Base-by-base conservation (phyloP, 1,140 invertebrate genomes). In the Proales similis region DNA sequence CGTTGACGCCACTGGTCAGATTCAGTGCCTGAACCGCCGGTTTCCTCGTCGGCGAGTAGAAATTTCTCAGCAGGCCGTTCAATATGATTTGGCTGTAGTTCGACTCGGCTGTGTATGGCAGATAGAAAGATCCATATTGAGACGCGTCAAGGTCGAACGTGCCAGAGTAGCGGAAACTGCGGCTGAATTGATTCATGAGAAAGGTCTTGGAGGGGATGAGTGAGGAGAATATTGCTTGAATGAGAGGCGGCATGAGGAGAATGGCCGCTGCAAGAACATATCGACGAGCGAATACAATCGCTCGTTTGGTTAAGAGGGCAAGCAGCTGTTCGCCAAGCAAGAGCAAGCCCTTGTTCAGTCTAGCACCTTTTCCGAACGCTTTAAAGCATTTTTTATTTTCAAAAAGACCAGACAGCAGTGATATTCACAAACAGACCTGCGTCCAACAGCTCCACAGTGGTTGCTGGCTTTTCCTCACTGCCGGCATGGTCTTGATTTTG, bases 101-200 rank as follows among this genome's bases (percentile, higher is more conserved):
- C 9, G 7, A 7, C n/a, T 42, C 45, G n/a, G 33, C 32, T 11
- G 45, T 57, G 20, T 57, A 57, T 4, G 27, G 26, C 24, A 57
- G 29, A 22, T 42, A 42, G 32, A 57, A 57, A 22, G 39, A 29
- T 3, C 51, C 51, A 26, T 57, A 57, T 22, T 57, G 39, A 42
- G 17, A 22, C 11, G 45, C 30, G 19, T 42, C 17, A n/a, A 57
- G 36, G 4, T 57, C 45, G 2, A 42, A 4, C 30, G 12, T 26
- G n/a, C 51, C 51, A 11, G 33, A 17, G 20, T 24, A 42, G 4
- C 22, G 17, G 17, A 42, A 17, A 22, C 9, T 39, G 11, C 30
- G 17, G 24, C 30, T 27, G 38, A 42, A 42, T 22, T 42, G 39
- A 26, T 57, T 57, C 7, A 57, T 42, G 9, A 57, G 19, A 39